Evolutionary conservation across 2,113 vertebrate genomes (phyloP), one percentile per base, ranked within the genome.

Genomic region (Strigops habroptila): DNA sequence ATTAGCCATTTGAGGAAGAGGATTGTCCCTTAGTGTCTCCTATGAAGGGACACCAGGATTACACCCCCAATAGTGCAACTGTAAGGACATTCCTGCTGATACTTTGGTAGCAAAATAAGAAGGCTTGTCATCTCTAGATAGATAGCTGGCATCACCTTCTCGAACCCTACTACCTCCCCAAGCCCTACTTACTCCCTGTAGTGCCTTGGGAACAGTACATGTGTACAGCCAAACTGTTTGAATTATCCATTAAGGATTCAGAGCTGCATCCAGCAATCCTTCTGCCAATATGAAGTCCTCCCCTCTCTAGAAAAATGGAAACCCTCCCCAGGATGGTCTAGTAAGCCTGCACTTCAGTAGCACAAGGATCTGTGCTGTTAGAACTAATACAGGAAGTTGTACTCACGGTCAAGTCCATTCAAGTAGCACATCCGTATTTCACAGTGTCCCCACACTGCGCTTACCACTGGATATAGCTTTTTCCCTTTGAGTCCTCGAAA

Each of bases 341-440:
- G 53, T 8, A 15, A 31, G 21, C 39, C 51, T 28, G 23, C 49
- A 18, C 37, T 18, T 19, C 7, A 39, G 11, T 3, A 25, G 53
- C 62, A 30, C 30, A 14, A 2, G 19, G 43, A 43, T 7, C 14
- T 3, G n/a, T 11, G 48, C 44, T 30, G 14, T 37, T 68, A 53
- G 31, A 18, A 13, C 57, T 78, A 35, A 51, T 2, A 12, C 11
- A 43, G 13, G 28, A 28, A 21, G 5, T 31, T 30, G 94, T 98
- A 99, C 99, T 99, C 98, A 99, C 99, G 99, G 98, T 99, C 99
- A 3, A 99, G 99, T 68, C 99, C 99, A n/a, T 99, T 99, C 96
- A 99, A 98, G 98, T 99, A 99, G 96, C 99, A 99, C 98, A 99
- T 99, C 91, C 98, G 97, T 82, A 99, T 99, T 97, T 99, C 99